Evolutionary conservation across 2,113 vertebrate genomes (phyloP).

Genomic region (Corynorhinus townsendii): DNA sequence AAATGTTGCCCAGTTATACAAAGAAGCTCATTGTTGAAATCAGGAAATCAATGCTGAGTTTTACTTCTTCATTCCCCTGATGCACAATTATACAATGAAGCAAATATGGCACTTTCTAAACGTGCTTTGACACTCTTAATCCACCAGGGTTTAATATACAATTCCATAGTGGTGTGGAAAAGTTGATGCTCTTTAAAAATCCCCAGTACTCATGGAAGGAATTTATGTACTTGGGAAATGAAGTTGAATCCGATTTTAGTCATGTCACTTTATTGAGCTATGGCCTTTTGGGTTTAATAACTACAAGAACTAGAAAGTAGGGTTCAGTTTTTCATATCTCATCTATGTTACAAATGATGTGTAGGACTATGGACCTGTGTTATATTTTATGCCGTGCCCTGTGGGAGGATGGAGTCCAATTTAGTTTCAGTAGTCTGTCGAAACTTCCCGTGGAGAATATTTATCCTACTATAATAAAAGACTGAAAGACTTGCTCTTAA

Average conservation of each 20-base stretch:
- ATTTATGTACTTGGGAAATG: not conserved
- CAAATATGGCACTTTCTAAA: not conserved
- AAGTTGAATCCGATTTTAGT: not conserved
- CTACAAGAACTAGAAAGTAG: constrained; percentile 34
- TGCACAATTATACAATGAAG: not conserved
- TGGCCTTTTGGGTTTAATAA: not conserved
- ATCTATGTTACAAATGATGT: not conserved
- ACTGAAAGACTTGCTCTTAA: not conserved
- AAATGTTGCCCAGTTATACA: not conserved
- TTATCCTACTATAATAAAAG: not conserved
- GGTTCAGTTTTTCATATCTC: not conserved
- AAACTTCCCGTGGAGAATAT: not conserved
- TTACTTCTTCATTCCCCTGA: not conserved
- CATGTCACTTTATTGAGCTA: not conserved
- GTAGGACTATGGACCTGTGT: too few relatives aligned
- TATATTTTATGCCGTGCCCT: not conserved
- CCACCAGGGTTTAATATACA: not conserved
- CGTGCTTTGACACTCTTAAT: not conserved
- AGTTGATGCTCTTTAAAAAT: not conserved
- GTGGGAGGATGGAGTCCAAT: not conserved
- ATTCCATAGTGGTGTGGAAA: not conserved
- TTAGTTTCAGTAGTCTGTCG: not conserved
- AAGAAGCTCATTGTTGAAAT: not conserved
- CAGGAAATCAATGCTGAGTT: constrained; percentile 16
- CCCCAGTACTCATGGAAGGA: not conserved